Percentiles rank a stretch among this genome's conserved stretches.
phyloP scores from a whole-genome alignment of 2,888 invertebrate species.

The Kuschelorhynchus macadamiae region DNA sequence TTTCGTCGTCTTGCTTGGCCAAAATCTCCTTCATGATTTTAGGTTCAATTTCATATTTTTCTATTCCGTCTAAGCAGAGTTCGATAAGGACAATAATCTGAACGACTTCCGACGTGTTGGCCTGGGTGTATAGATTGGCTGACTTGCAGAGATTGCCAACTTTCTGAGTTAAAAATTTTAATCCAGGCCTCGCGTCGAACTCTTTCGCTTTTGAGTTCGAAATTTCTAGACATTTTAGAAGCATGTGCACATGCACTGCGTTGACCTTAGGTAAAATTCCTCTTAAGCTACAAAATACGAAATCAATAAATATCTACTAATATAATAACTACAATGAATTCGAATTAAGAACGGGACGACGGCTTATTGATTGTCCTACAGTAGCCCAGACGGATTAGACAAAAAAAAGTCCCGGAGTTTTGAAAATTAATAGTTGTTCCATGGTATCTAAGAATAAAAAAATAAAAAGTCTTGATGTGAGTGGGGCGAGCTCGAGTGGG shows the following conservation, averaged over 20 bases:
- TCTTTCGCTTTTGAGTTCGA: constrained; percentile 87
- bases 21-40: constrained; percentile 76
- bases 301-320: too few relatives aligned
- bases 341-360: too few relatives aligned
- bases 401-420: too few relatives aligned
- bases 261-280: constrained; percentile 70
- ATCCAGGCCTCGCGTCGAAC: constrained; percentile 91
- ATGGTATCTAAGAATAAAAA: too few relatives aligned
- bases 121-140: constrained; percentile 93
- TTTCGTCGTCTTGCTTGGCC: constrained; percentile 62
- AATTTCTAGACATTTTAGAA: constrained; percentile 84
- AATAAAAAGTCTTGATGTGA: too few relatives aligned
- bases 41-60: constrained; percentile 75
- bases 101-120: constrained; percentile 92
- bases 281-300: constrained; percentile 56
- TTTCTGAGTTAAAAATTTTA: constrained; percentile 95
- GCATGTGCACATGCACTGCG: constrained; percentile 76
- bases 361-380: too few relatives aligned
- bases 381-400: too few relatives aligned
- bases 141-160: constrained; percentile 89
- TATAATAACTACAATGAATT: too few relatives aligned
- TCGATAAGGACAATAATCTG: constrained; percentile 90
- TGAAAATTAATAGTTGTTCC: too few relatives aligned
- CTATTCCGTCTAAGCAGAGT: constrained; percentile 82
- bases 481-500: too few relatives aligned